Percentiles rank a stretch among this genome's conserved stretches.
Evolutionary conservation across 2,888 invertebrate genomes (phyloP).

Genomic region (Adelphocoris suturalis): DNA sequence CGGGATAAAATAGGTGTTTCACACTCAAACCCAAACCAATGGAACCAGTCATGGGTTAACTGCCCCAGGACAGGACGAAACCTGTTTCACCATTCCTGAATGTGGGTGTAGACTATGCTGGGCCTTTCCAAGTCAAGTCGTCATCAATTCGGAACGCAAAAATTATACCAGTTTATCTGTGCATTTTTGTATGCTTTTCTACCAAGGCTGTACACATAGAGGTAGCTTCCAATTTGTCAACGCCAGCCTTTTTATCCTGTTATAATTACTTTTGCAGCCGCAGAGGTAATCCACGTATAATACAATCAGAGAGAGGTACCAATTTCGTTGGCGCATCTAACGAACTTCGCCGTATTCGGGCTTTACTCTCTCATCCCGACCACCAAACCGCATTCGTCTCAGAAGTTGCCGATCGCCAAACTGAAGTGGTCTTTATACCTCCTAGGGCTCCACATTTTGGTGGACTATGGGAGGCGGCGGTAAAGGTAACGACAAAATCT

Average conservation of each 20-base stretch:
- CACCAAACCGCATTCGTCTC: neutral
- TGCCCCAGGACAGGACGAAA: neutral
- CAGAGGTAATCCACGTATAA: neutral
- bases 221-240: neutral
- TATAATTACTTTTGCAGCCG: constrained; percentile 2
- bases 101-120: neutral
- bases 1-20: neutral
- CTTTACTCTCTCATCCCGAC: neutral
- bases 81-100: neutral
- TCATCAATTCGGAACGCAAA: neutral
- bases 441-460: neutral
- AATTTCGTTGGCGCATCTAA: constrained; percentile 14
- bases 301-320: neutral
- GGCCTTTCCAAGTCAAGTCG: neutral
- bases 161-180: neutral
- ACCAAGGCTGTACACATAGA: constrained; percentile 3
- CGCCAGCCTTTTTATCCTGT: neutral
- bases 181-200: constrained; percentile 10
- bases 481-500: neutral
- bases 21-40: neutral
- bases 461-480: neutral
- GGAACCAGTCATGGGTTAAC: neutral
- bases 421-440: neutral
- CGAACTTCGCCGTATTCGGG: neutral
- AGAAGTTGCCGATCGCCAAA: neutral